These are phyloP conservation scores for Oncorhynchus nerka DNA, from an alignment of 2,113 vertebrate species.

Conservation along the genomic window DNA sequence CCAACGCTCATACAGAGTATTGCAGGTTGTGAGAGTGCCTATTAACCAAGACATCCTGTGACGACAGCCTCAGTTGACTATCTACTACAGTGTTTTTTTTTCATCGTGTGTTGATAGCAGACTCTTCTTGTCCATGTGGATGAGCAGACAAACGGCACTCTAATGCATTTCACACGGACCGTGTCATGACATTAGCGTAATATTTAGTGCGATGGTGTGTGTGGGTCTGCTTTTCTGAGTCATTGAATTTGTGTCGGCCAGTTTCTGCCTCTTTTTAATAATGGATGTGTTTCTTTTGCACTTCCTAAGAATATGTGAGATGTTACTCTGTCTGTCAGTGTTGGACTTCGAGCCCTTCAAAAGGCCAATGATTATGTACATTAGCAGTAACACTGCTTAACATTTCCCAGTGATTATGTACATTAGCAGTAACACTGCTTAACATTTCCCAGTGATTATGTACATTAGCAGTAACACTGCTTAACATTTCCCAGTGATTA, in stretches of 20 bases:
- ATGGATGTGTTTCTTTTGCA: neutral
- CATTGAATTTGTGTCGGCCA: neutral
- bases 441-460: neutral
- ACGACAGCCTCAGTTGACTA: conserved; percentile 40
- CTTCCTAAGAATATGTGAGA: neutral
- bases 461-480: neutral
- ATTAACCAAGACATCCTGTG: conserved; percentile 63
- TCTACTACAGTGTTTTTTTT: conserved; percentile 29
- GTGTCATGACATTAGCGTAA: neutral
- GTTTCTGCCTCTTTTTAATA: neutral
- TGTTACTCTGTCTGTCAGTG: conserved; percentile 7
- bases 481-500: neutral
- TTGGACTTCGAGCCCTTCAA: conserved; percentile 29
- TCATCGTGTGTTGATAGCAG: conserved; percentile 13
- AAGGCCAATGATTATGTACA: conserved; percentile 13
- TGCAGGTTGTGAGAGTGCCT: conserved; percentile 61
- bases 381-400: too few species aligned
- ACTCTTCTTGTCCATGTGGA: conserved; percentile 30
- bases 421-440: neutral
- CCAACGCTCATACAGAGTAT: conserved; percentile 46
- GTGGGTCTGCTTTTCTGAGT: neutral
- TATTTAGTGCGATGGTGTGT: neutral
- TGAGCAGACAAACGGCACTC: neutral
- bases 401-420: neutral
- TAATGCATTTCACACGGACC: neutral